Percentiles rank a stretch among this genome's conserved stretches.
These are phyloP conservation scores for Cardiocondyla obscurior DNA, from an alignment of 1,140 invertebrate genomes.

Conservation along the genomic window DNA sequence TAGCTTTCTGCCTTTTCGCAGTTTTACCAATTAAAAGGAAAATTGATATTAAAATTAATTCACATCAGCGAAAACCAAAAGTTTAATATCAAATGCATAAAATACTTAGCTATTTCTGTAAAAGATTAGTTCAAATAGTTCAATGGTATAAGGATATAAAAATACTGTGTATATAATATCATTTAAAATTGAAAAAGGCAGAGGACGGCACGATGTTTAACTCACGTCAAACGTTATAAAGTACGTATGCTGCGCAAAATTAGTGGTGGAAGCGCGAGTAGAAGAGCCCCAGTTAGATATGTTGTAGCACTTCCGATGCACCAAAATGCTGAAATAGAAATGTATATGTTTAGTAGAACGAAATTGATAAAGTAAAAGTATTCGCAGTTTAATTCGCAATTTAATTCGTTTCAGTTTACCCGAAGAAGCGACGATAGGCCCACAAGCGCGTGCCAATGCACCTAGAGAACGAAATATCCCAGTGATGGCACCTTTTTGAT, in stretches of 20 bases:
- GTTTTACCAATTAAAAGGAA: too few species aligned
- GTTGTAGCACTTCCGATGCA: slow-evolving; percentile 89
- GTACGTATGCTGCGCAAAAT: slow-evolving; percentile 80
- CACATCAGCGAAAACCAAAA: too few species aligned
- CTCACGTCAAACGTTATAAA: not conserved
- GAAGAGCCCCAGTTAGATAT: slow-evolving; percentile 89
- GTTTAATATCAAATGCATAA: not conserved
- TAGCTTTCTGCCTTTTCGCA: too few species aligned
- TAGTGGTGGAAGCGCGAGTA: slow-evolving; percentile 88
- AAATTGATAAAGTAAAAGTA: not conserved
- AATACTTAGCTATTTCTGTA: not conserved
- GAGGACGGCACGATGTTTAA: not conserved
- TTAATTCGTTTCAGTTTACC: slow-evolving; percentile 80
- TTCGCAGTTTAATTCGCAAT: slow-evolving; percentile 58
- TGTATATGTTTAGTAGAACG: not conserved
- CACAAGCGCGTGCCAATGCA: slow-evolving; percentile 95
- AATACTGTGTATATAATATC: slow-evolving; percentile 38
- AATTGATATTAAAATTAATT: too few species aligned
- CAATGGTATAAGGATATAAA: slow-evolving; percentile 36
- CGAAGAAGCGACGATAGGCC: slow-evolving; percentile 94
- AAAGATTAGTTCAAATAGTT: slow-evolving; percentile 20
- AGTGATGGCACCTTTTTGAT: slow-evolving; percentile 96
- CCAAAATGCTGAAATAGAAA: slow-evolving; percentile 89
- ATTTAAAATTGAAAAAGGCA: not conserved
- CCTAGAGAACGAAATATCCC: slow-evolving; percentile 97